Conservation (phyloP, 2,888 invertebrate species). For the Plemyria rubiginata region DNA sequence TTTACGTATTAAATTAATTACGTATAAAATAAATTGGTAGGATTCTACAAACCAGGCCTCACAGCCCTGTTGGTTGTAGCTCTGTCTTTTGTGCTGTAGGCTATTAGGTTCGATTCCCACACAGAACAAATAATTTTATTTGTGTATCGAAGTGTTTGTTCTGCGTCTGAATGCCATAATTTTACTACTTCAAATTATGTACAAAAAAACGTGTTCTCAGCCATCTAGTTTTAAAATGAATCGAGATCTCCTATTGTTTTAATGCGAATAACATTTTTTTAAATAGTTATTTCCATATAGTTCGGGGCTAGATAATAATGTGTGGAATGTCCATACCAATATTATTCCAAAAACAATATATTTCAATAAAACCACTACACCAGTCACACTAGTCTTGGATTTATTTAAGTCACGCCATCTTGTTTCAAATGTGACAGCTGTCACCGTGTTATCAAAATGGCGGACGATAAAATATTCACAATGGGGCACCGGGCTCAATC, state of each 20-base stretch:
- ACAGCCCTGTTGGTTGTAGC: too few relatives aligned
- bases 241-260: too few relatives aligned
- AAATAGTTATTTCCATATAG: too few relatives aligned
- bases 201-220: not conserved
- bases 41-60: too few relatives aligned
- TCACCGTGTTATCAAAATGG: constrained; percentile 43
- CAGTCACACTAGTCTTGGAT: constrained; percentile 6
- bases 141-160: not conserved
- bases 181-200: not conserved
- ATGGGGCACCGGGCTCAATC: constrained; percentile 39
- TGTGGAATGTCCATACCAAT: too few relatives aligned
- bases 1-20: too few relatives aligned
- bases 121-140: not conserved
- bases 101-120: not conserved
- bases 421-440: constrained; percentile 39
- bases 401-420: constrained; percentile 34
- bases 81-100: too few relatives aligned
- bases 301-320: not conserved
- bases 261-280: too few relatives aligned
- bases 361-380: constrained; percentile 7
- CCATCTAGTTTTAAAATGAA: not conserved
- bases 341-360: not conserved
- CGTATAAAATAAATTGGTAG: too few relatives aligned
- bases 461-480: constrained; percentile 37
- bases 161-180: not conserved